Percentiles rank a stretch among this genome's conserved stretches.
Evolutionary conservation across 2,888 invertebrate genomes (phyloP).

Genomic region (Hipparchia sbordonii): DNA sequence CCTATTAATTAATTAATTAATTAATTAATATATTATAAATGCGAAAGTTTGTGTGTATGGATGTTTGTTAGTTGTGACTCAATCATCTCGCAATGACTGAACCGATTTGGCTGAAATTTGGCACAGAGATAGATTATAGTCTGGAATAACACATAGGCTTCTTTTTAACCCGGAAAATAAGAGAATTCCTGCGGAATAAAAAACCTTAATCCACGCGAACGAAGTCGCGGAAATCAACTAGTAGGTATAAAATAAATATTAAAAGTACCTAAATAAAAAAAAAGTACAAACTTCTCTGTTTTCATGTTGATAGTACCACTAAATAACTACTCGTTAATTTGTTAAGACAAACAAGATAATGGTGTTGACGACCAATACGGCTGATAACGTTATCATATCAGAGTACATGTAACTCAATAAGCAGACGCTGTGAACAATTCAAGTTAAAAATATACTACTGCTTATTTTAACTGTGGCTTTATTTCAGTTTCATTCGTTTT

Average conservation of each 20-base stretch:
- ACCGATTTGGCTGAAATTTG: too few relatives aligned
- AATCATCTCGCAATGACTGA: too few relatives aligned
- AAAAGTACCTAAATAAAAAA: not conserved
- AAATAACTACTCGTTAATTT: slow-evolving; percentile 47
- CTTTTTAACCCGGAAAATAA: too few relatives aligned
- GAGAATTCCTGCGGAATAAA: too few relatives aligned
- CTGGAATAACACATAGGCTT: too few relatives aligned
- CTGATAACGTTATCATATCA: slow-evolving; percentile 70
- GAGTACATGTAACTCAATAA: slow-evolving; percentile 35
- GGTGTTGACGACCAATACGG: slow-evolving; percentile 72
- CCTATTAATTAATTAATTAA: too few relatives aligned
- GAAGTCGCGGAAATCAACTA: not conserved
- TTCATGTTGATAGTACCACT: slow-evolving; percentile 47
- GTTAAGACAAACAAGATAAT: slow-evolving; percentile 68
- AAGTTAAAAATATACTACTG: slow-evolving; percentile 15
- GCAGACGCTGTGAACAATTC: slow-evolving; percentile 36
- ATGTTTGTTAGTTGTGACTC: too few relatives aligned
- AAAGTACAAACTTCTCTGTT: slow-evolving; percentile 28
- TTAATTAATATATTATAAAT: too few relatives aligned
- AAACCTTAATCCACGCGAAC: too few relatives aligned
- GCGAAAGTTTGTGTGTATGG: too few relatives aligned
- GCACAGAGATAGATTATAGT: too few relatives aligned
- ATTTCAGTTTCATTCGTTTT: not conserved
- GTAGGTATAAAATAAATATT: slow-evolving; percentile 8
- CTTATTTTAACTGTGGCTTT: not conserved